Conservation (phyloP, 2,797 vertebrate genomes). For the Valencia hispanica region DNA sequence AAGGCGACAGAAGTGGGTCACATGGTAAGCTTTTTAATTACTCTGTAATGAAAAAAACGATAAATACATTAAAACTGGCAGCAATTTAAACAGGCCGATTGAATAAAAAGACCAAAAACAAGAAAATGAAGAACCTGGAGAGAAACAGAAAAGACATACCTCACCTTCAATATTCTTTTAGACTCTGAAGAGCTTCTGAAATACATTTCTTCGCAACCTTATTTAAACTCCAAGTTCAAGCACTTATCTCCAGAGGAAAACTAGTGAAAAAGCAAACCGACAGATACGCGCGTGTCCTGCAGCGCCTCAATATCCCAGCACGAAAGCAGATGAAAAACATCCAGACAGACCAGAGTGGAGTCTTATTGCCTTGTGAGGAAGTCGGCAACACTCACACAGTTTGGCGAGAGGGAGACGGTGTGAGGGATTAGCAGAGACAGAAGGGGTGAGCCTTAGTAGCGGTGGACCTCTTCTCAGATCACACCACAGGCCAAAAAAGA, state of each 20-base stretch:
- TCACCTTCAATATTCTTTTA: conserved; percentile 1
- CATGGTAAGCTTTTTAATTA: background rate
- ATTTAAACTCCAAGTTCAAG: background rate
- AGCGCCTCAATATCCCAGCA: conserved; percentile 40
- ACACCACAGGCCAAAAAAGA: background rate
- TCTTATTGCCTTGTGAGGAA: conserved; percentile 66
- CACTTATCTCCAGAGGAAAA: conserved; percentile 3
- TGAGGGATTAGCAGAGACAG: conserved; percentile 48
- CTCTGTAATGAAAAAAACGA: background rate
- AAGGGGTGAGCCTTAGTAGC: conserved; percentile 15
- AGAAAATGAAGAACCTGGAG: conserved; percentile 12
- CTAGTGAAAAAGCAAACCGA: background rate
- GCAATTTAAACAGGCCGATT: background rate
- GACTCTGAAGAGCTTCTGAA: conserved; percentile 5
- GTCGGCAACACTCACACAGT: conserved; percentile 42
- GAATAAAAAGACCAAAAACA: background rate
- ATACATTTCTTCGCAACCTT: background rate
- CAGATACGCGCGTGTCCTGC: conserved; percentile 13
- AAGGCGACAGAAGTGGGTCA: background rate
- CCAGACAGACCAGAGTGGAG: conserved; percentile 30
- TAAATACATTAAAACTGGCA: background rate
- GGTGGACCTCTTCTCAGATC: conserved; percentile 14
- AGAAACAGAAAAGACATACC: conserved; percentile 22
- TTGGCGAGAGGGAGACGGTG: conserved; percentile 31
- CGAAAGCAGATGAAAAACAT: conserved; percentile 57